phyloP scores from a whole-genome alignment of 2,888 invertebrate species.

The Iphiclides podalirius region DNA sequence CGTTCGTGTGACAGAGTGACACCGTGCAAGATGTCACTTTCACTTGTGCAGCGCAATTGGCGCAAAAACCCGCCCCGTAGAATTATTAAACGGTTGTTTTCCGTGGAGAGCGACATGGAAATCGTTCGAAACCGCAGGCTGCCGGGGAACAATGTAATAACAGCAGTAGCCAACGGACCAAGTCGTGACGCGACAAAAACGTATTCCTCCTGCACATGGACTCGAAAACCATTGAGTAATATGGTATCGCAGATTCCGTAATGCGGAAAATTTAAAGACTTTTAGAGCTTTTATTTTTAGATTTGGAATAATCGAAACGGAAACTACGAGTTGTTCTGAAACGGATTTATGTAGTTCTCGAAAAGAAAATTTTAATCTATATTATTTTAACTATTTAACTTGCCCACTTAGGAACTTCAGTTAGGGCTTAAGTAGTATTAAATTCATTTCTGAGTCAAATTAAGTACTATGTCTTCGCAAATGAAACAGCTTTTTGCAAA shows the following conservation, averaged over 20 bases:
- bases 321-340: too few species aligned
- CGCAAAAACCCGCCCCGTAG: conserved; percentile 23
- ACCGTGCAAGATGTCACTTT: conserved; percentile 63
- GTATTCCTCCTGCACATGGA: conserved; percentile 68
- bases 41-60: conserved; percentile 51
- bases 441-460: too few species aligned
- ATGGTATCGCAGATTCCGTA: conserved; percentile 65
- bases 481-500: too few species aligned
- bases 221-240: conserved; percentile 64
- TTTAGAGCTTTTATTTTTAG: too few species aligned
- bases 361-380: too few species aligned
- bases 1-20: conserved; percentile 64
- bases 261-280: conserved; percentile 64
- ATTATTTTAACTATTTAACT: too few species aligned
- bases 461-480: too few species aligned
- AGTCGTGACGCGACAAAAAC: conserved; percentile 69
- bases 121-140: conserved; percentile 64
- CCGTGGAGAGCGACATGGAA: conserved; percentile 50
- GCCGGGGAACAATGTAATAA: conserved; percentile 57
- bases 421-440: too few species aligned
- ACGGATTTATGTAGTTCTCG: too few species aligned
- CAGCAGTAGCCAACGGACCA: conserved; percentile 54
- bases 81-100: conserved; percentile 48
- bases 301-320: too few species aligned
- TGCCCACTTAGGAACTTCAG: too few species aligned